Conservation (phyloP, 2,888 invertebrate genomes). For the Oscheius myriophilus region DNA sequence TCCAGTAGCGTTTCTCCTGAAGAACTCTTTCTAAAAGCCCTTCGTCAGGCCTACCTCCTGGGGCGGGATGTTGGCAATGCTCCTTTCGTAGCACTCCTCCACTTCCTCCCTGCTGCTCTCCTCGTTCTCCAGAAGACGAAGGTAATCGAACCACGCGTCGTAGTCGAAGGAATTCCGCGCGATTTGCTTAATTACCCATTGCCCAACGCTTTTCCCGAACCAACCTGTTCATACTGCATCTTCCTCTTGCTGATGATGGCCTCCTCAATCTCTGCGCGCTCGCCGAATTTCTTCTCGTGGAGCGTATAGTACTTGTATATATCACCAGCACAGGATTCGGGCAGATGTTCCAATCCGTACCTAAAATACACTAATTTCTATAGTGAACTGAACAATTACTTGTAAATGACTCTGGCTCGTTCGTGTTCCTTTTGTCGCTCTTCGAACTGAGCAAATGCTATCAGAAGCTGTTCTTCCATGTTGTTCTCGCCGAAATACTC, state of each 20-base stretch:
- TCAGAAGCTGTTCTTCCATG: slow-evolving; percentile 89
- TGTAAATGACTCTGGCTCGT: slow-evolving; percentile 90
- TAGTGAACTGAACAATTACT: slow-evolving; percentile 35
- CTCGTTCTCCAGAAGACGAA: slow-evolving; percentile 88
- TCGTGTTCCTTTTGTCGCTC: slow-evolving; percentile 91
- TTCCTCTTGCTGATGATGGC: slow-evolving; percentile 97
- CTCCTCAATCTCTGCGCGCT: slow-evolving; percentile 90
- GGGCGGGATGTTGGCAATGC: slow-evolving; percentile 96
- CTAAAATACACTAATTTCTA: slow-evolving; percentile 73
- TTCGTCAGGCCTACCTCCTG: slow-evolving; percentile 71
- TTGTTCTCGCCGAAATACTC: slow-evolving; percentile 97
- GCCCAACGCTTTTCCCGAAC: background rate
- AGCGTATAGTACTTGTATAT: slow-evolving; percentile 82
- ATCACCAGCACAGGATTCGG: slow-evolving; percentile 79
- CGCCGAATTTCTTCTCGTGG: slow-evolving; percentile 98
- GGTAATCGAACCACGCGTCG: slow-evolving; percentile 99
- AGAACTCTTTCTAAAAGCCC: too few relatives aligned
- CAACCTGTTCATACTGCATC: slow-evolving; percentile 86
- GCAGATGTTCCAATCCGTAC: slow-evolving; percentile 91
- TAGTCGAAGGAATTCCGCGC: slow-evolving; percentile 94
- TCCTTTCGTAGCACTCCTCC: slow-evolving; percentile 95
- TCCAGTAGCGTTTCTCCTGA: slow-evolving; percentile 93
- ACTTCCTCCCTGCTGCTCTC: slow-evolving; percentile 73
- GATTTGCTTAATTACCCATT: slow-evolving; percentile 80
- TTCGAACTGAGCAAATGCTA: slow-evolving; percentile 97